Percentiles rank a stretch among this genome's conserved stretches.
Conservation (phyloP, 2,888 invertebrate genomes). For the Buathra laborator region DNA sequence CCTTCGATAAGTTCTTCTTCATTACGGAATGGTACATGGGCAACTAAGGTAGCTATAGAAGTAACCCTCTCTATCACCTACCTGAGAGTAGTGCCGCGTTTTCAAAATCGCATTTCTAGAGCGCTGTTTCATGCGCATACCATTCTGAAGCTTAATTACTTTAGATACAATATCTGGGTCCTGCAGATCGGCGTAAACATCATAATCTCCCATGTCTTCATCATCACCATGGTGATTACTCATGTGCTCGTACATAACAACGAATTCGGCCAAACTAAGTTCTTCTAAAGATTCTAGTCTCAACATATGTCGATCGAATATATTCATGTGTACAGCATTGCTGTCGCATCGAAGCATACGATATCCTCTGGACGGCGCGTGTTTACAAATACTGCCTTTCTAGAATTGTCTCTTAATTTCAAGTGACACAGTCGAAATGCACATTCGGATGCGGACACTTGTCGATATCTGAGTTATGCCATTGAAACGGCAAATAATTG, state of each 20-base stretch:
- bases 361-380: slow-evolving; percentile 73
- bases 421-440: slow-evolving; percentile 73
- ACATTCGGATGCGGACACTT: slow-evolving; percentile 74
- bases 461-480: too few relatives aligned
- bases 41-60: slow-evolving; percentile 34
- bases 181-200: slow-evolving; percentile 27
- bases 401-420: slow-evolving; percentile 71
- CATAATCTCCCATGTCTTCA: slow-evolving; percentile 37
- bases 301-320: slow-evolving; percentile 61
- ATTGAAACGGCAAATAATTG: slow-evolving; percentile 50
- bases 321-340: slow-evolving; percentile 68
- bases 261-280: slow-evolving; percentile 64
- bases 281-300: slow-evolving; percentile 52
- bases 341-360: slow-evolving; percentile 74
- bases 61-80: slow-evolving; percentile 3
- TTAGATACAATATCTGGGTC: neutral
- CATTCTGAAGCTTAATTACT: slow-evolving; percentile 3
- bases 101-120: slow-evolving; percentile 3
- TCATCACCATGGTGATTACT: slow-evolving; percentile 3
- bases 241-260: slow-evolving; percentile 50
- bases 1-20: neutral
- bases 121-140: slow-evolving; percentile 26
- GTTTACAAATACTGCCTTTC: slow-evolving; percentile 61
- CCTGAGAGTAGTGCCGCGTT: neutral
- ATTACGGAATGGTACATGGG: slow-evolving; percentile 30